A percentile compares a stretch with the other conserved stretches of the same genome.
phyloP scores from a whole-genome alignment of 2,888 invertebrate species.

The Eupelmus urozonus region DNA sequence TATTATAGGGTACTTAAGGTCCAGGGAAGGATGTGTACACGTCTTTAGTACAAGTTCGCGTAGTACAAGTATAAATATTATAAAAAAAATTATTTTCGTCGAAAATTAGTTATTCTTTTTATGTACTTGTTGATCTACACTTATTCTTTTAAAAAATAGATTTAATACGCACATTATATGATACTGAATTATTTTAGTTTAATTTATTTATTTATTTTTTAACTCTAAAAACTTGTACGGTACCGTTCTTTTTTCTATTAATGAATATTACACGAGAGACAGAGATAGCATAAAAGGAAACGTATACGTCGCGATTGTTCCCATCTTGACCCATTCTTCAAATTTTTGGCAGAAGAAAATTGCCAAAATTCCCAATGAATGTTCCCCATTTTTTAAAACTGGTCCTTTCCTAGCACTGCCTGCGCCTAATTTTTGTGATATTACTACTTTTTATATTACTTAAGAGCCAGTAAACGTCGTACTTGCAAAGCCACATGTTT shows the following conservation, averaged over 20 bases:
- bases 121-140: no score
- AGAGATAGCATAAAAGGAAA: constrained; percentile 34
- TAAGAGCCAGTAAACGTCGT: constrained; percentile 66
- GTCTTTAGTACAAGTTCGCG: constrained; percentile 44
- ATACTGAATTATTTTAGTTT: constrained; percentile 26
- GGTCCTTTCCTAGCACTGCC: constrained; percentile 73
- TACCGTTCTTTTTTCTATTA: constrained; percentile 38
- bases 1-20: constrained; percentile 50
- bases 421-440: constrained; percentile 74
- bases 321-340: constrained; percentile 46
- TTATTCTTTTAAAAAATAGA: no score
- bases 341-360: constrained; percentile 46
- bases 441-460: constrained; percentile 74
- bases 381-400: constrained; percentile 42
- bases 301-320: constrained; percentile 33
- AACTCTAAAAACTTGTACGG: constrained; percentile 34
- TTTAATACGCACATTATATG: constrained; percentile 40
- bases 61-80: constrained; percentile 9
- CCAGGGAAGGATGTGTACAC: constrained; percentile 38
- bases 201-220: constrained; percentile 28
- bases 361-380: constrained; percentile 48
- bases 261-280: constrained; percentile 20
- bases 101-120: constrained; percentile 47
- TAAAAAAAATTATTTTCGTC: constrained; percentile 41
- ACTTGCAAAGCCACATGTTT: constrained; percentile 59